phyloP scores from a whole-genome alignment of 2,888 invertebrate genomes.

The Bellardia bayeri region DNA sequence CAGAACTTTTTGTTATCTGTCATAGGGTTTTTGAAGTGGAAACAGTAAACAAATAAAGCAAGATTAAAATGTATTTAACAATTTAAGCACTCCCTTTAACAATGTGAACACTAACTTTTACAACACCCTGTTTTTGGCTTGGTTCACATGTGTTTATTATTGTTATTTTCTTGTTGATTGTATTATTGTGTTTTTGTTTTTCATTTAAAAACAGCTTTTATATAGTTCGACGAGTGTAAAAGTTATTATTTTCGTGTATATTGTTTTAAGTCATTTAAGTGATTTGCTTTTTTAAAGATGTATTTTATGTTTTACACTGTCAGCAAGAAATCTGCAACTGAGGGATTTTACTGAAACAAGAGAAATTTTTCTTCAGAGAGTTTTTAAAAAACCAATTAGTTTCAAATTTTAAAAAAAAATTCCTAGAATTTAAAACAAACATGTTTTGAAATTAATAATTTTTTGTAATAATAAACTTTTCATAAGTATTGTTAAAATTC shows the following conservation, averaged over 20 bases:
- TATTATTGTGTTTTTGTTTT: neutral
- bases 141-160: conserved; percentile 7
- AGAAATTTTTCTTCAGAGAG: no score
- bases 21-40: no score
- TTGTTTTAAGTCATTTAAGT: neutral
- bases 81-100: no score
- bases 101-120: neutral
- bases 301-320: neutral
- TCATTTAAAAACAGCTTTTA: conserved; percentile 1
- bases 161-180: neutral
- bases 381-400: no score
- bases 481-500: no score
- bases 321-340: neutral
- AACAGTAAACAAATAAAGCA: no score
- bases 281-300: conserved; percentile 13
- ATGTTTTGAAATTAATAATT: no score
- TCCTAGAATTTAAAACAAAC: no score
- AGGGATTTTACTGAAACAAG: neutral
- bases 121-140: neutral
- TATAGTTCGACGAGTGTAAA: conserved; percentile 12
- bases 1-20: no score
- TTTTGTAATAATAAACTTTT: no score
- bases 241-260: neutral
- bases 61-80: no score
- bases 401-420: no score